Conservation (phyloP, 2,113 vertebrate species). For the Heloderma charlesbogerti region DNA sequence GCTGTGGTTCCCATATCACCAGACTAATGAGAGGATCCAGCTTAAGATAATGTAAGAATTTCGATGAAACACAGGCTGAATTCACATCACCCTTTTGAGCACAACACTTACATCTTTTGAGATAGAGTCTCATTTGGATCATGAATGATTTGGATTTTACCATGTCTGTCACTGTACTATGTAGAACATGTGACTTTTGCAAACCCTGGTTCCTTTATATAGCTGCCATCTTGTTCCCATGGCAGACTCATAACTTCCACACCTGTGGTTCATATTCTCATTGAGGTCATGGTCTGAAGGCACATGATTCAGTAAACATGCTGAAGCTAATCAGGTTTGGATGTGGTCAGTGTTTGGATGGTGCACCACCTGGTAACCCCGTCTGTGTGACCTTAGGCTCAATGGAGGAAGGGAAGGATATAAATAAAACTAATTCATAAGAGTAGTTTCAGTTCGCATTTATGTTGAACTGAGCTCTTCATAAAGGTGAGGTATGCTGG, state of each 20-base stretch:
- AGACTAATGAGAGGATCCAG: not conserved
- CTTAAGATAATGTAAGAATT: not conserved
- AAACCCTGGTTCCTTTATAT: not conserved
- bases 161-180: not conserved
- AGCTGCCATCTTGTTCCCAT: not conserved
- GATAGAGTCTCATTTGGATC: not conserved
- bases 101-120: not conserved
- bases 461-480: not conserved
- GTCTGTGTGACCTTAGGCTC: not conserved
- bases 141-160: not conserved
- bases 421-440: not conserved
- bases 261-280: not conserved
- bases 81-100: not conserved
- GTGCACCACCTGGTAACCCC: not conserved
- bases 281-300: too few species aligned
- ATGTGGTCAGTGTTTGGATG: not conserved
- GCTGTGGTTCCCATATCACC: not conserved
- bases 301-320: not conserved
- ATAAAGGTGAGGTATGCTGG: not conserved
- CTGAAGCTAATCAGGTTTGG: not conserved
- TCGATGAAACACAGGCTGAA: not conserved
- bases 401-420: not conserved
- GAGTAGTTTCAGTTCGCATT: not conserved
- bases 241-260: not conserved
- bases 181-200: not conserved